A percentile compares a stretch with the other conserved stretches of the same genome.
Evolutionary conservation across 2,113 vertebrate species (phyloP).

Genomic region (Rhabdornis inornatus): DNA sequence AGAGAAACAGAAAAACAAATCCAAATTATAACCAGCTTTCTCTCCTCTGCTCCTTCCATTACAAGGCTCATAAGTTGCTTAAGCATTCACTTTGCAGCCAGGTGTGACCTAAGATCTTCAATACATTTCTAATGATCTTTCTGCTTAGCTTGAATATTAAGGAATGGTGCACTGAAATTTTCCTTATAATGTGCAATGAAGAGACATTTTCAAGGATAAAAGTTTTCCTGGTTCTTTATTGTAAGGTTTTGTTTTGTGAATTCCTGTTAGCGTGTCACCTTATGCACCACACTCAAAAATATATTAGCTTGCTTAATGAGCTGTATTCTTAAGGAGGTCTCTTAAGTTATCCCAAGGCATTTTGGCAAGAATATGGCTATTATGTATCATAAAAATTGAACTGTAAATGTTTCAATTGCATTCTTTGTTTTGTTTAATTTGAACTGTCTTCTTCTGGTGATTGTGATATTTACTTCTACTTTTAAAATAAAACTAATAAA

Average conservation of each 20-base stretch:
- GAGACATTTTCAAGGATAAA: not conserved
- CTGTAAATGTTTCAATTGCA: not conserved
- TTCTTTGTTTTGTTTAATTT: not conserved
- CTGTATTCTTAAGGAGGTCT: not conserved
- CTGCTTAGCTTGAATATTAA: conserved; percentile 30
- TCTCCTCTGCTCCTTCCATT: not conserved
- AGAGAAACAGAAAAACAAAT: not conserved
- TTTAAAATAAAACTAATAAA: not conserved
- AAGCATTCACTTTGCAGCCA: not conserved
- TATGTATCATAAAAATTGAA: not conserved
- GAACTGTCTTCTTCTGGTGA: not conserved
- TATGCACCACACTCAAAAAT: not conserved
- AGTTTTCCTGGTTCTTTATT: not conserved
- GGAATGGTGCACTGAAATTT: not conserved
- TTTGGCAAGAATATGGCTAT: not conserved
- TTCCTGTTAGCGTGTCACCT: accelerated
- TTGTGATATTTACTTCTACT: not conserved
- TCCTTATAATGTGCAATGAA: not conserved
- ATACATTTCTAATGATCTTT: conserved; percentile 8
- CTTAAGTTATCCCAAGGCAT: not conserved
- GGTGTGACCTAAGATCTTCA: not conserved
- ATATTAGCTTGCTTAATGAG: not conserved
- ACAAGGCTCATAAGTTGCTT: conserved; percentile 12
- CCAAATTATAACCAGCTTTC: not conserved
- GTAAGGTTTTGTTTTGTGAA: not conserved